Conservation (phyloP, 2,113 vertebrate genomes). For the Nanorana parkeri region DNA sequence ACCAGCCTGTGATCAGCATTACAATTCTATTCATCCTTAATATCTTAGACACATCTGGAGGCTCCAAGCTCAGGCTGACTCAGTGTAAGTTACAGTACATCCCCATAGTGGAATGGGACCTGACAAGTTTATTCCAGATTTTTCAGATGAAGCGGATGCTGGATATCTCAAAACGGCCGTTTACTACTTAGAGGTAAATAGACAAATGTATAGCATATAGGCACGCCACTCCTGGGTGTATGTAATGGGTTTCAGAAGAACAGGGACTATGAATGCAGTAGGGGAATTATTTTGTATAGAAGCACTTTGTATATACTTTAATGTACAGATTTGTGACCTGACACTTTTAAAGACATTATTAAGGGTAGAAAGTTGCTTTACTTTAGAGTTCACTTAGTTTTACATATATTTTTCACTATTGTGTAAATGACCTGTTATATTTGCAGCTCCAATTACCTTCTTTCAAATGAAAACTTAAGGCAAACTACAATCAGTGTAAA, state of each 20-base stretch:
- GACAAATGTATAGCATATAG: background rate
- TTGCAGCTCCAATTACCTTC: too few species aligned
- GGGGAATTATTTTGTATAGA: too few species aligned
- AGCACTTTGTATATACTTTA: too few species aligned
- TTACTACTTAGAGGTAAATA: constrained; percentile 21
- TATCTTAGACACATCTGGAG: constrained; percentile 46
- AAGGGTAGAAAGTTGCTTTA: too few species aligned
- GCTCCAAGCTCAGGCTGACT: background rate
- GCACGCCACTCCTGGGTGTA: background rate
- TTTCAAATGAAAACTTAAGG: too few species aligned
- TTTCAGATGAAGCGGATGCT: background rate
- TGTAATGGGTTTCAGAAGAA: background rate
- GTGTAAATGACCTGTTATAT: too few species aligned
- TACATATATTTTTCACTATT: too few species aligned
- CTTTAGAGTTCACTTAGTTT: too few species aligned
- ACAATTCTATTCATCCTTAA: constrained; percentile 27
- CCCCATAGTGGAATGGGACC: constrained; percentile 22
- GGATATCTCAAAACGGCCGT: background rate
- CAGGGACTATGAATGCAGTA: background rate
- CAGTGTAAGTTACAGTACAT: constrained; percentile 20
- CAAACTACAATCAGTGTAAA: too few species aligned
- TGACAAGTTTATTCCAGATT: background rate
- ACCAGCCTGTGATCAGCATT: constrained; percentile 5
- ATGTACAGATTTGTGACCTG: too few species aligned
- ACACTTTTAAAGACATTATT: too few species aligned